Conservation (phyloP, 2,797 vertebrate genomes). For the Paedocypris micromegethes region DNA sequence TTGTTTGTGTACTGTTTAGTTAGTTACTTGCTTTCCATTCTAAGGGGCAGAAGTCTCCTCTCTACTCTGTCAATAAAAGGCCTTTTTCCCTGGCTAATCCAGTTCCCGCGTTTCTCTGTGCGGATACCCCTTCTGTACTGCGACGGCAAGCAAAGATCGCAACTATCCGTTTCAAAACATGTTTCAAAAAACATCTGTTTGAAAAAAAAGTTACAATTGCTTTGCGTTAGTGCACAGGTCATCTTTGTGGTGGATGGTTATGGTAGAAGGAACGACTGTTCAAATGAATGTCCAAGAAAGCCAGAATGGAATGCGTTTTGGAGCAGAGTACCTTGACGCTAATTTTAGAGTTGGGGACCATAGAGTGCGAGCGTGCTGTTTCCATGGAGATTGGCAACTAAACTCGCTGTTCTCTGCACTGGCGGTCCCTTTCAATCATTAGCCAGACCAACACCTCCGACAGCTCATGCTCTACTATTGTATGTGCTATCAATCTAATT, state of each 20-base stretch:
- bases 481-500: conserved; percentile 29
- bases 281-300: conserved; percentile 53
- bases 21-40: too few relatives aligned
- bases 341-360: conserved; percentile 76
- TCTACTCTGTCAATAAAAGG: too few relatives aligned
- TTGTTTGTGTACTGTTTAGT: too few relatives aligned
- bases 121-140: too few relatives aligned
- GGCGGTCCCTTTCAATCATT: conserved; percentile 46
- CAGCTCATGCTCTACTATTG: conserved; percentile 42
- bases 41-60: too few relatives aligned
- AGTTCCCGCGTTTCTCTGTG: too few relatives aligned
- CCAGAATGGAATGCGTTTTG: conserved; percentile 57
- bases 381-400: conserved; percentile 69
- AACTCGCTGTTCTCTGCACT: conserved; percentile 59
- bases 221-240: conserved; percentile 51
- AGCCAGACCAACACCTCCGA: conserved; percentile 38
- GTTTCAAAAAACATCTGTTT: too few relatives aligned
- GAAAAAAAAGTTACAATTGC: conserved; percentile 27
- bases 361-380: conserved; percentile 66
- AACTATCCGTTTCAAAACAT: too few relatives aligned
- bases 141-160: too few relatives aligned
- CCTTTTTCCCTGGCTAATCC: too few relatives aligned
- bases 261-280: conserved; percentile 47
- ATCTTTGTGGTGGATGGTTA: conserved; percentile 58
- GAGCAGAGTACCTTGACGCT: conserved; percentile 71